Evolutionary conservation across 2,113 vertebrate genomes (phyloP), one percentile per base, ranked within the genome.

Genomic region (Indri indri): DNA sequence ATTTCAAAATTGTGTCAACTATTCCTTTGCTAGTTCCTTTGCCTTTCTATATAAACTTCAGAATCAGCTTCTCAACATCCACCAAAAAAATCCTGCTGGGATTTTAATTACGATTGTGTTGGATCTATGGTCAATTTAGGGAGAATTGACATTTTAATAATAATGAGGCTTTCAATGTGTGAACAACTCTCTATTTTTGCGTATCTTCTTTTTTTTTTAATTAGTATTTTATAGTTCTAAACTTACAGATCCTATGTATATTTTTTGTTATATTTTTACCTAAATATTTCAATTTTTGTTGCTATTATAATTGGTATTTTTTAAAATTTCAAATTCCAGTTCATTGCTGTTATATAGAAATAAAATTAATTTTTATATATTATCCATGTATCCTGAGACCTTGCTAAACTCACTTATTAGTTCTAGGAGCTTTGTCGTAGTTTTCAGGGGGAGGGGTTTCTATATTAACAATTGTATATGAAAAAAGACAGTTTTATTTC

Each of bases 401-500:
- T 52, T 89, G 66, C 34, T 82, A 71, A 82, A 63, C 70, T 81
- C 25, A 88, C 8, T 79, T 79, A 37, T 37, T 70, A 68, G 32
- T 73, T 73, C 54, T 54, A 73, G 30, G 68, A 76, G 32, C 25
- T 92, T 59, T 68, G 6, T 25, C 76, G 3, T 34, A 82, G 32
- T 68, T 66, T 82, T n/a, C 65, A 66, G 0, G 10, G 34, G 59
- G 5, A 13, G 6, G 6, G 16, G 40, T 92, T 88, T 76, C 16
- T 68, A 20, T 54, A 50, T 89, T 88, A 10, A 68, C 1, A 95
- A n/a, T 83, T 52, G 42, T 65, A 22, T 86, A 27, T 86, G 25
- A 86, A 71, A 90, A 86, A 74, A 76, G 32, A 82, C 23, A 88
- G 68, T 74, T 92, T 86, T 50, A 76, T 66, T 83, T 92, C 22